Evolutionary conservation across 2,113 vertebrate genomes (phyloP), one percentile per base, ranked within the genome.

Genomic region (Pan paniscus): DNA sequence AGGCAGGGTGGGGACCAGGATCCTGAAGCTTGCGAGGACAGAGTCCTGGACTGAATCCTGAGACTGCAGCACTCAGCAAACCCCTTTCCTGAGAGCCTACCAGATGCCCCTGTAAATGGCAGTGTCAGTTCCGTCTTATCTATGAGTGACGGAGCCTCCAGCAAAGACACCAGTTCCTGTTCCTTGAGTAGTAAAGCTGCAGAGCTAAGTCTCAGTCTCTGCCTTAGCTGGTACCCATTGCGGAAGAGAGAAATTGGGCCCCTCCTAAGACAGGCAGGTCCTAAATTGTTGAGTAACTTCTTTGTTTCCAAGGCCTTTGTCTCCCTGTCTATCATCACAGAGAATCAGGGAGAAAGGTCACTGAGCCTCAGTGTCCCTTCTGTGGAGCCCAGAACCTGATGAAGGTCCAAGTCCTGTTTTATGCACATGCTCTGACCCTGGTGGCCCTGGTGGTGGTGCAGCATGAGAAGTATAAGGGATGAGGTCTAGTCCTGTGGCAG

Each of bases 391-490:
- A 17, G 35, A 64, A 12, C 35, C 48, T 68, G 40, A 59, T 50
- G 25, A 2, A 12, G 3, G 16, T 3, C 35, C 79, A 35, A 0
- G 0, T 38, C 20, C 75, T 12, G 23, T 8, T 16, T 7, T 10
- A 0, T 0, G 22, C 94, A 67, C 20, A 67, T 22, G 82, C 68
- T 79, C 97, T 25, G 57, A 38, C 89, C 80, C 73, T 96, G 0
- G 23, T 64, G 89, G 25, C 14, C 2, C 14, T 0, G 1, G 35
- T 16, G 40, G 87, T 35, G 8, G 50, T 25, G 61, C 86, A 79
- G 0, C 22, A 1, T 3, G 27, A 10, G 43, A 0, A 38, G 0
- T 18, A 35, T 18, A 38, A 22, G 25, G 0, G 5, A 40, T 7
- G 23, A 55, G 3, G 1, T 38, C 3, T 30, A 27, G 61, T 23